Conservation (phyloP, 2,888 invertebrate genomes). For the Pimpla rufipes region DNA sequence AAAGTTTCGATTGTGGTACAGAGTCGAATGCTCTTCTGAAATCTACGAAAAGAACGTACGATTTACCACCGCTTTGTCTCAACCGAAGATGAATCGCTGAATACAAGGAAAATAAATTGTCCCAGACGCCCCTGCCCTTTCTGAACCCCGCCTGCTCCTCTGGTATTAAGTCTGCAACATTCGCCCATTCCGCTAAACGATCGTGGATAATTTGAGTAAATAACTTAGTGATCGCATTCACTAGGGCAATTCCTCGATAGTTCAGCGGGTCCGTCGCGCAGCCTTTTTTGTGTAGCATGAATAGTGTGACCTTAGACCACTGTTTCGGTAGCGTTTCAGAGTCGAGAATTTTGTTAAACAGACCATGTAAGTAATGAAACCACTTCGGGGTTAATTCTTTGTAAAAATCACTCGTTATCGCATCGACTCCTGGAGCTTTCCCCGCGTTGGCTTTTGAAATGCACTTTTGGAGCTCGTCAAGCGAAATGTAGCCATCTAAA, state of each 20-base stretch:
- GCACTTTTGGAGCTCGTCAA: not conserved
- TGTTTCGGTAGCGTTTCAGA: not conserved
- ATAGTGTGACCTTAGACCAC: not conserved
- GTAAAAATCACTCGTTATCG: not conserved
- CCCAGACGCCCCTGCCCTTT: not conserved
- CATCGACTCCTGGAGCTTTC: slow-evolving; percentile 1
- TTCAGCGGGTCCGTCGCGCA: not conserved
- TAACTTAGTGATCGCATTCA: not conserved
- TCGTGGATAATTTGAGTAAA: not conserved
- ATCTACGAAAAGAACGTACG: not conserved
- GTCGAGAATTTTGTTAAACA: slow-evolving; percentile 13
- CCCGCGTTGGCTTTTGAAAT: not conserved
- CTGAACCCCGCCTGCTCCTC: slow-evolving; percentile 21
- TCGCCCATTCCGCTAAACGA: not conserved
- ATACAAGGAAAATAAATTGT: not conserved
- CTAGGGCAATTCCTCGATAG: slow-evolving; percentile 7
- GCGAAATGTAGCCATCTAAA: not conserved
- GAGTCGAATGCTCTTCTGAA: slow-evolving; percentile 2
- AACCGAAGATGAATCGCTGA: not conserved
- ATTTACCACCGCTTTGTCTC: not conserved
- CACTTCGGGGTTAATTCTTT: not conserved
- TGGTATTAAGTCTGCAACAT: not conserved
- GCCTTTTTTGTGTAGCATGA: not conserved
- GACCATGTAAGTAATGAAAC: not conserved
- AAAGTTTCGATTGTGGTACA: not conserved